Percentiles rank a stretch among this genome's conserved stretches.
These are phyloP conservation scores for Hozukius guyotensis DNA, from an alignment of 2,797 vertebrate genomes.

Conservation along the genomic window DNA sequence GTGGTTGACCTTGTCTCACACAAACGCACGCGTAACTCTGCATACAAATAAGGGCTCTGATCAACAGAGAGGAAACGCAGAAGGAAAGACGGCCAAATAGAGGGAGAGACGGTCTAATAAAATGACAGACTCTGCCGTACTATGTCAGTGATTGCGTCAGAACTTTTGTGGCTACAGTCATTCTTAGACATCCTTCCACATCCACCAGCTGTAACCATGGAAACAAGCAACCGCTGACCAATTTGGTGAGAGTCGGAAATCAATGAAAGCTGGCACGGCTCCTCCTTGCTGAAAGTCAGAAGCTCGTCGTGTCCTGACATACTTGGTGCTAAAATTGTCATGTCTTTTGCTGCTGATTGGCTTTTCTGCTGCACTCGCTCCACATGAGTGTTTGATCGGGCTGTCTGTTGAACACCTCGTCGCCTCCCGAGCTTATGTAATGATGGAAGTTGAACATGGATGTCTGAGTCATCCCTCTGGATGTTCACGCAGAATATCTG, in stretches of 20 bases:
- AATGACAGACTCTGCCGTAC: slow-evolving; percentile 1
- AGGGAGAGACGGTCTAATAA: not conserved
- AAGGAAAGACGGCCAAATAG: not conserved
- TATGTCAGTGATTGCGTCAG: slow-evolving; percentile 62
- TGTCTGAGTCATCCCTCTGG: slow-evolving; percentile 65
- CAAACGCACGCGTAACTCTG: not conserved
- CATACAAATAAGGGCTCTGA: slow-evolving; percentile 29
- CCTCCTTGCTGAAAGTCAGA: not conserved
- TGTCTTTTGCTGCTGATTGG: not conserved
- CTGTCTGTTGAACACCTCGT: slow-evolving; percentile 38
- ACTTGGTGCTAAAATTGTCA: not conserved
- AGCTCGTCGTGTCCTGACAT: slow-evolving; percentile 11
- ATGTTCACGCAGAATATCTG: slow-evolving; percentile 62
- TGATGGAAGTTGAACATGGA: slow-evolving; percentile 41
- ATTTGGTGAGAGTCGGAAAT: slow-evolving; percentile 45
- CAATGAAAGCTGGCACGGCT: slow-evolving; percentile 2
- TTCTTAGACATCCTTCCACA: slow-evolving; percentile 58
- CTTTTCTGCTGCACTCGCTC: not conserved
- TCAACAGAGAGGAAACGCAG: not conserved
- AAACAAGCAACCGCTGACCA: slow-evolving; percentile 62
- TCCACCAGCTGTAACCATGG: slow-evolving; percentile 67
- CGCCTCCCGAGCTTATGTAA: slow-evolving; percentile 49
- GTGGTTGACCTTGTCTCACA: slow-evolving; percentile 37
- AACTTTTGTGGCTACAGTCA: slow-evolving; percentile 43
- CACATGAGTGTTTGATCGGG: slow-evolving; percentile 16